phyloP scores from a whole-genome alignment of 2,113 vertebrate species.

The Oreochromis aureus region DNA sequence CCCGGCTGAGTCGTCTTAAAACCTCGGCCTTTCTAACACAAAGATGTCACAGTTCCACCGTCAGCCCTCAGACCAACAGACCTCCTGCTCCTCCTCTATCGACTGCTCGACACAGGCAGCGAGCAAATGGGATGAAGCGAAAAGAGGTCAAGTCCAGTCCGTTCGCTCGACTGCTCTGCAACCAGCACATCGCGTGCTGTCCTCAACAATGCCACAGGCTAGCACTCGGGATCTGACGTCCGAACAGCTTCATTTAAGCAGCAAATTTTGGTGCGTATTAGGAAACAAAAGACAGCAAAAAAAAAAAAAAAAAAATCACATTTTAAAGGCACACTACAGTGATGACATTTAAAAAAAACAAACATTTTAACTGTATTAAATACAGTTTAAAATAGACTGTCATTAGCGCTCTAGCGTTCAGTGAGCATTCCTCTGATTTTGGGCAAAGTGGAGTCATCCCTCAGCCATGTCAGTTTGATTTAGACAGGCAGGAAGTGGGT shows the following conservation, averaged over 20 bases:
- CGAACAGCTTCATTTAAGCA: conserved; percentile 29
- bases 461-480: conserved; percentile 30
- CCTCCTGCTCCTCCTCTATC: conserved; percentile 14
- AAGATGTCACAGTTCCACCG: conserved; percentile 24
- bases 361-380: background rate
- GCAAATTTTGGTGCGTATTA: conserved; percentile 1
- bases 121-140: conserved; percentile 45
- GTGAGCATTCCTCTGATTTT: conserved; percentile 57
- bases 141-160: conserved; percentile 40
- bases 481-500: conserved; percentile 52
- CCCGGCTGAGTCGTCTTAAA: conserved; percentile 5
- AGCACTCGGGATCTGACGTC: conserved; percentile 28
- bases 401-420: conserved; percentile 1
- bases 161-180: conserved; percentile 45
- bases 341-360: background rate
- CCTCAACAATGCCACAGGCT: conserved; percentile 40
- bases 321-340: background rate
- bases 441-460: conserved; percentile 39
- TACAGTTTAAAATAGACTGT: background rate
- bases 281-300: background rate
- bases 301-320: background rate
- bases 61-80: conserved; percentile 34
- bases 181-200: conserved; percentile 53
- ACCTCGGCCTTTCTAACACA: conserved; percentile 21
- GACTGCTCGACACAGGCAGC: conserved; percentile 16